phyloP scores from a whole-genome alignment of 1,140 invertebrate genomes.

The Helicoverpa armigera region DNA sequence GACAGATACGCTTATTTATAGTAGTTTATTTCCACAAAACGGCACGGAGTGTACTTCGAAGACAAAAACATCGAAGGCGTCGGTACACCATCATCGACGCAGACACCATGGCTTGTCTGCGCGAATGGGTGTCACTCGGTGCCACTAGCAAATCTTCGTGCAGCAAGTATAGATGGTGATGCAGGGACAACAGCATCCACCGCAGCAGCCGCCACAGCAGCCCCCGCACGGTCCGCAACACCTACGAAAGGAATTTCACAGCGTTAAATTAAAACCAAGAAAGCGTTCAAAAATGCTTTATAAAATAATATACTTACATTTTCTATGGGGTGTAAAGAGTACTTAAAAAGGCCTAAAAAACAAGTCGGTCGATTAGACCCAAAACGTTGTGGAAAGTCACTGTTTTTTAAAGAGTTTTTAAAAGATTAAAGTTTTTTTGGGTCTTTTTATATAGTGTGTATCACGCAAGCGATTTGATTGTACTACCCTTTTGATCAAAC shows the following conservation, averaged over 20 bases:
- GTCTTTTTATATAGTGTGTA: constrained; percentile 62
- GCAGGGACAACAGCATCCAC: constrained; percentile 70
- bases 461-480: constrained; percentile 69
- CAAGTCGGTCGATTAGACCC: constrained; percentile 6
- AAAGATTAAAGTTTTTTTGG: constrained; percentile 59
- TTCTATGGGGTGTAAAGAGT: constrained; percentile 50
- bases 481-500: constrained; percentile 56
- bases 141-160: constrained; percentile 78
- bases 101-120: constrained; percentile 7
- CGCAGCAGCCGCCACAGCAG: constrained; percentile 65
- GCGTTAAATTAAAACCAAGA: not conserved
- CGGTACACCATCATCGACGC: not conserved
- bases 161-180: constrained; percentile 81
- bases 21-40: constrained; percentile 62
- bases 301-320: constrained; percentile 61
- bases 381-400: constrained; percentile 19
- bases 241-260: constrained; percentile 54
- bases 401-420: constrained; percentile 42
- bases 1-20: constrained; percentile 48
- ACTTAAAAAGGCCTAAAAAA: constrained; percentile 43
- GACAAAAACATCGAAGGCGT: constrained; percentile 42
- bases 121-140: constrained; percentile 3
- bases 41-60: constrained; percentile 52
- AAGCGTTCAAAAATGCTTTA: no score
- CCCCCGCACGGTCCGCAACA: constrained; percentile 69